phyloP scores from a whole-genome alignment of 2,888 invertebrate genomes.

The Drosophila pullipes region DNA sequence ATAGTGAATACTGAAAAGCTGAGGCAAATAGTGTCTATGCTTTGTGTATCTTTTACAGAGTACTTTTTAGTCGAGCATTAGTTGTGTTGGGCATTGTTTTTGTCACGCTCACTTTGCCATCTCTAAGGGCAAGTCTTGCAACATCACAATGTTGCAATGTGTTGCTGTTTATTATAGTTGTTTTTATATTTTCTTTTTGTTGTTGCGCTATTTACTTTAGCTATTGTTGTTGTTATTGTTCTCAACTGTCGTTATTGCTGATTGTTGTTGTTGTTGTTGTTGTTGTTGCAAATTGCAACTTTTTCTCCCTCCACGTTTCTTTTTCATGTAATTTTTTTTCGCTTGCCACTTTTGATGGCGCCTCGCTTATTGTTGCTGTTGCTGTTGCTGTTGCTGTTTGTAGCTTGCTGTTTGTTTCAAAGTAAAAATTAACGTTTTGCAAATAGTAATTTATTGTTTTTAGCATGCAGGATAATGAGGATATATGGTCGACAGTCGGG shows the following conservation, averaged over 20 bases:
- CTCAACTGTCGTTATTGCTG: constrained; percentile 22
- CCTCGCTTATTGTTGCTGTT: constrained; percentile 17
- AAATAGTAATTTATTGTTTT: constrained; percentile 81
- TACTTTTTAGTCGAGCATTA: not conserved
- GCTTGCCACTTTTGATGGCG: constrained; percentile 53
- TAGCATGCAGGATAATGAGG: constrained; percentile 77
- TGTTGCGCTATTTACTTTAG: constrained; percentile 60
- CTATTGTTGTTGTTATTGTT: constrained; percentile 20
- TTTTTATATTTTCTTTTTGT: constrained; percentile 10
- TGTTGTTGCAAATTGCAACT: constrained; percentile 69
- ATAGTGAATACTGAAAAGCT: not conserved
- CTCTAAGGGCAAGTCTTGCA: constrained; percentile 50
- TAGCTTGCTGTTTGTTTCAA: constrained; percentile 41
- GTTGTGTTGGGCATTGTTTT: not conserved
- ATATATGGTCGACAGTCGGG: constrained; percentile 56
- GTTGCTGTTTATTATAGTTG: constrained; percentile 57
- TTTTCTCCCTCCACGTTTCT: constrained; percentile 36
- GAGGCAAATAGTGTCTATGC: not conserved
- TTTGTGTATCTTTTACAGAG: not conserved
- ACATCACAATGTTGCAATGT: constrained; percentile 62
- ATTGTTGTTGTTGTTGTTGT: constrained; percentile 13
- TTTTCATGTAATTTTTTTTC: constrained; percentile 65
- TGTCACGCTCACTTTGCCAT: constrained; percentile 41
- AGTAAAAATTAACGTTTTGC: constrained; percentile 80
- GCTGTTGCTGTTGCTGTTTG: constrained; percentile 15